A percentile compares a stretch with the other conserved stretches of the same genome.
Evolutionary conservation across 2,113 vertebrate species (phyloP).

Genomic region (Corythornis madagascariensis): DNA sequence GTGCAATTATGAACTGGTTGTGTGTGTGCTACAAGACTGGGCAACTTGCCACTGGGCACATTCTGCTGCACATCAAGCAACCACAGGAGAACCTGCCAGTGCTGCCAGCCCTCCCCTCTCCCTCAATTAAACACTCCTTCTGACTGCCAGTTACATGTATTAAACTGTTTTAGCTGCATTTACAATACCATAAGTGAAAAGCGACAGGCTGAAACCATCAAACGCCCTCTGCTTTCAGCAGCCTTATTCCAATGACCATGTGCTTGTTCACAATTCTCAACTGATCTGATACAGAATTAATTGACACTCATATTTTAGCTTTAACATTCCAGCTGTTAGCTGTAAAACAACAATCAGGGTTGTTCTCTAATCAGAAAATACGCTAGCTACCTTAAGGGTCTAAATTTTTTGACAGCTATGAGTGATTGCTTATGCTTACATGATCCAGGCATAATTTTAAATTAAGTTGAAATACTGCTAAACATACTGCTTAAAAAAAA

Average conservation of each 20-base stretch:
- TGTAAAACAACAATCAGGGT: constrained; percentile 44
- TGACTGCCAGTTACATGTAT: constrained; percentile 58
- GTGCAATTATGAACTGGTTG: constrained; percentile 75
- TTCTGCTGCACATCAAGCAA: constrained; percentile 31
- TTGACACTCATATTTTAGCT: constrained; percentile 66
- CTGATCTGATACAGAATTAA: constrained; percentile 70
- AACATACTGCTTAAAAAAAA: neutral
- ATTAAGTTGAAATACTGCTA: neutral
- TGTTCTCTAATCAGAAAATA: constrained; percentile 32
- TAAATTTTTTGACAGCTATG: constrained; percentile 40
- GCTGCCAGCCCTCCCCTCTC: constrained; percentile 39
- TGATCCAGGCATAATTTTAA: constrained; percentile 6
- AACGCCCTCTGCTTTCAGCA: constrained; percentile 52
- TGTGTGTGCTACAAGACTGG: constrained; percentile 54
- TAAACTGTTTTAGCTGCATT: constrained; percentile 66
- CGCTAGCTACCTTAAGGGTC: constrained; percentile 21
- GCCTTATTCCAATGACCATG: constrained; percentile 54
- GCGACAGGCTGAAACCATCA: constrained; percentile 62
- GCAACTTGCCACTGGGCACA: constrained; percentile 72
- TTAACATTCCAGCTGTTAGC: constrained; percentile 62
- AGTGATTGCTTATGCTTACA: constrained; percentile 27
- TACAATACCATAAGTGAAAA: constrained; percentile 67
- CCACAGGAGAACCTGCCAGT: neutral
- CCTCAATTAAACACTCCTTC: constrained; percentile 61
- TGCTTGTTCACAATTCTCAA: constrained; percentile 59